Evolutionary conservation across 2,113 vertebrate genomes (phyloP).

Genomic region (Passer montanus): DNA sequence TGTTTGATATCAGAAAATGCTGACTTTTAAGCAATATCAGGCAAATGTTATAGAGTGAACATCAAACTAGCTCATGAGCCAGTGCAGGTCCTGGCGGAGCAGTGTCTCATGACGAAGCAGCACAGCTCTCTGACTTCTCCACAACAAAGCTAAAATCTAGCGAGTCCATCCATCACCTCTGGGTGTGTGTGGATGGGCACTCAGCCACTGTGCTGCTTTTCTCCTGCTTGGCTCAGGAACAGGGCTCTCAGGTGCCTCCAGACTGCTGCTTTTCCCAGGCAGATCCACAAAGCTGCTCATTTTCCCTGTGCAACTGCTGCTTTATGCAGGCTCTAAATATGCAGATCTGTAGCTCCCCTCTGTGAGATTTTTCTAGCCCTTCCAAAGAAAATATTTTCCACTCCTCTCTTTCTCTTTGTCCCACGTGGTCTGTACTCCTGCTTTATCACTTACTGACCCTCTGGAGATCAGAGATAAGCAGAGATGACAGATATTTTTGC

Average conservation of each 20-base stretch:
- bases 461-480: neutral
- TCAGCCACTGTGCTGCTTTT: neutral
- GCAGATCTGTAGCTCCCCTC: neutral
- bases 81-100: neutral
- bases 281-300: neutral
- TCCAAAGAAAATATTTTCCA: neutral
- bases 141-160: neutral
- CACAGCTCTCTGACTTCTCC: neutral
- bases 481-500: neutral
- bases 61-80: neutral
- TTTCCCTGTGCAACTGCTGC: neutral
- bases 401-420: neutral
- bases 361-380: neutral
- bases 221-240: neutral
- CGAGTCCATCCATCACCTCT: neutral
- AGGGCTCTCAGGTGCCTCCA: neutral
- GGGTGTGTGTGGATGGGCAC: neutral
- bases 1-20: neutral
- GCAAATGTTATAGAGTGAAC: neutral
- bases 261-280: neutral
- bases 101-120: fast-evolving
- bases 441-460: neutral
- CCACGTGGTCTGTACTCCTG: neutral
- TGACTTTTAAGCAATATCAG: neutral
- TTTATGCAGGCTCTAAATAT: neutral